These are phyloP conservation scores for Cybosia mesomella DNA, from an alignment of 2,888 invertebrate species.

Conservation along the genomic window DNA sequence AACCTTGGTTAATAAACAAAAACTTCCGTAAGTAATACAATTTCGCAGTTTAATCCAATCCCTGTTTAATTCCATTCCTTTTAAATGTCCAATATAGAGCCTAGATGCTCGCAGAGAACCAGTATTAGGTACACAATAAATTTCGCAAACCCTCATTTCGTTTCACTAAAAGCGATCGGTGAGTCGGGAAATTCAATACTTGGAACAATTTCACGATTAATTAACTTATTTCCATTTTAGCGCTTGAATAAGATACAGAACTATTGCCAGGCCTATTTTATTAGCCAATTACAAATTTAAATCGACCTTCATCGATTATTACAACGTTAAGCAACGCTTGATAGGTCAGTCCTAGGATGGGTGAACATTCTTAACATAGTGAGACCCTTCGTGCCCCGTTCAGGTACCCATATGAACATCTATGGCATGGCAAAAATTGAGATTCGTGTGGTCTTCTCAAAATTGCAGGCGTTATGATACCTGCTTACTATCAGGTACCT, in stretches of 20 bases:
- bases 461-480: no score
- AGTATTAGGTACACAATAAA: background rate
- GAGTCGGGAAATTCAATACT: conserved; percentile 27
- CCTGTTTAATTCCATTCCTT: background rate
- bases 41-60: conserved; percentile 2
- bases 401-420: no score
- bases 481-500: no score
- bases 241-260: no score
- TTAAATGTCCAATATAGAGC: background rate
- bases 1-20: background rate
- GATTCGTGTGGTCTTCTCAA: no score
- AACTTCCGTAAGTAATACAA: conserved; percentile 4
- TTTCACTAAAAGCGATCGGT: conserved; percentile 20
- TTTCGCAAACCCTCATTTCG: background rate
- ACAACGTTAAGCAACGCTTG: no score
- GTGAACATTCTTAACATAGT: no score
- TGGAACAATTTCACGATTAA: conserved; percentile 18
- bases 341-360: no score
- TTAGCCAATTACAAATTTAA: background rate
- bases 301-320: background rate
- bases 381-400: no score
- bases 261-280: background rate
- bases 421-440: no score
- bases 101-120: background rate
- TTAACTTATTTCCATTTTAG: conserved; percentile 5